These are phyloP conservation scores for Amblyjoppa fuscipennis DNA, from an alignment of 2,888 invertebrate genomes.

Conservation along the genomic window DNA sequence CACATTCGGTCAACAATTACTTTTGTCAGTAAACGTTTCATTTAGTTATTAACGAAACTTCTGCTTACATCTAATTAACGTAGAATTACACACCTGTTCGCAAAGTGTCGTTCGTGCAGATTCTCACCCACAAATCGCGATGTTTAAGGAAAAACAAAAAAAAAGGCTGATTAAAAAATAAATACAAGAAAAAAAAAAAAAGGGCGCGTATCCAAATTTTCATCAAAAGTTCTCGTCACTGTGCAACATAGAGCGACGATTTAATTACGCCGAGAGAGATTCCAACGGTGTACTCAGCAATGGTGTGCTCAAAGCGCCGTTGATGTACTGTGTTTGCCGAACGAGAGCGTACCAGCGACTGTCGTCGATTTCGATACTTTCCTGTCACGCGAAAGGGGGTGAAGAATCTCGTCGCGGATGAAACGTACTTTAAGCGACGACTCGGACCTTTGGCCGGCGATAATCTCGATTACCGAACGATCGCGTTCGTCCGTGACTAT, in stretches of 20 bases:
- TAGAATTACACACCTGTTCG: slow-evolving; percentile 18
- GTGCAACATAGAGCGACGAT: background rate
- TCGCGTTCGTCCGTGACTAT: slow-evolving; percentile 28
- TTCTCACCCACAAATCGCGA: background rate
- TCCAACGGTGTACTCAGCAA: background rate
- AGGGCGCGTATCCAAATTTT: background rate
- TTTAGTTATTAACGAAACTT: too few relatives aligned
- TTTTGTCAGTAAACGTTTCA: too few relatives aligned
- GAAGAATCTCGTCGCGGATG: slow-evolving; percentile 10
- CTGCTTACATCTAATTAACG: background rate
- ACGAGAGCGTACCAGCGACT: slow-evolving; percentile 46
- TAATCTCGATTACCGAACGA: slow-evolving; percentile 56
- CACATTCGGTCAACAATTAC: too few relatives aligned
- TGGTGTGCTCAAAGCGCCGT: background rate
- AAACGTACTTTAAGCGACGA: slow-evolving; percentile 22
- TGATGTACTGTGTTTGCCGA: slow-evolving; percentile 29
- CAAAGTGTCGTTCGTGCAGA: background rate
- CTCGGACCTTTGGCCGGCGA: slow-evolving; percentile 60
- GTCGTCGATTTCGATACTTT: slow-evolving; percentile 31
- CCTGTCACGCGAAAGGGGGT: slow-evolving; percentile 32
- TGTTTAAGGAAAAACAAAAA: background rate
- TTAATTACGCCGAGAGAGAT: background rate
- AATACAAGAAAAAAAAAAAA: background rate
- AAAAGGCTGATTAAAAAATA: background rate
- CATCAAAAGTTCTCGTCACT: background rate